Evolutionary conservation across 1,140 invertebrate species (phyloP).

Genomic region (Micrasema minimum): DNA sequence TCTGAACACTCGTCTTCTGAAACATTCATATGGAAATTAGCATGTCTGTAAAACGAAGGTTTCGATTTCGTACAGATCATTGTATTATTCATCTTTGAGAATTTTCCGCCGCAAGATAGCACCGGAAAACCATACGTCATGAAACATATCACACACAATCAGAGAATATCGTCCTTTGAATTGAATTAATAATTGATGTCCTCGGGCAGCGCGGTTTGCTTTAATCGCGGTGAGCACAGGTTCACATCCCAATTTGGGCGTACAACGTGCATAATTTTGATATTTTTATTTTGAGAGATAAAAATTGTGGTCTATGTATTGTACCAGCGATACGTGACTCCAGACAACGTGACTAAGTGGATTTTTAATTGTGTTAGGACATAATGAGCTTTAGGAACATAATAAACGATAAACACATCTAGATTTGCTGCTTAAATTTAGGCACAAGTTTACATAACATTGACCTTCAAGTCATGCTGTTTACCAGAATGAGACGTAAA

Average conservation of each 20-base stretch:
- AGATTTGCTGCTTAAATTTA: too few relatives aligned
- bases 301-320: background rate
- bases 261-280: conserved; percentile 12
- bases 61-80: too few relatives aligned
- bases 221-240: background rate
- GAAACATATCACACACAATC: background rate
- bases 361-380: background rate
- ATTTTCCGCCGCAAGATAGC: too few relatives aligned
- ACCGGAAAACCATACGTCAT: background rate
- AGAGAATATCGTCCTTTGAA: conserved; percentile 7
- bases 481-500: too few relatives aligned
- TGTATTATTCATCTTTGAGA: too few relatives aligned
- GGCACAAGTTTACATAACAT: too few relatives aligned
- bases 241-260: conserved; percentile 8
- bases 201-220: background rate
- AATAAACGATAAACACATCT: too few relatives aligned
- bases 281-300: conserved; percentile 12
- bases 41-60: too few relatives aligned
- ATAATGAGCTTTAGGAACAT: too few relatives aligned
- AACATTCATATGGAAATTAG: too few relatives aligned
- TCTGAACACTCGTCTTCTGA: too few relatives aligned
- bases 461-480: too few relatives aligned
- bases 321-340: background rate
- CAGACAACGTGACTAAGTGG: background rate
- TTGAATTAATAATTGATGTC: background rate